Base-by-base conservation (phyloP, 2,113 vertebrate species). In the Climacteris rufus region DNA sequence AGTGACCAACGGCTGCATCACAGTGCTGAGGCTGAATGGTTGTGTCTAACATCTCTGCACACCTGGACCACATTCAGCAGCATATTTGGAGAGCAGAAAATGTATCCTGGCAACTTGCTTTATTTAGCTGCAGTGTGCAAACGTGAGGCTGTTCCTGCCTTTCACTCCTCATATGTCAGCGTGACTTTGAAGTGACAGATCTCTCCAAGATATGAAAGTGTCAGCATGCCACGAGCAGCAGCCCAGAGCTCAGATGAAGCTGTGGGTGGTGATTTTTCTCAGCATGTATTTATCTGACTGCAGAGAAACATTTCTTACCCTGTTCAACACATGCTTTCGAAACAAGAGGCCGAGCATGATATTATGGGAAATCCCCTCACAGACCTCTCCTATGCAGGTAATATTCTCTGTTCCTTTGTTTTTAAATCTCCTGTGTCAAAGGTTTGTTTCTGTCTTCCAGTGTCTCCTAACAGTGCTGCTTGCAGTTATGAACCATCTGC, bases 141-240 rank as follows among this genome's bases (percentile, higher is more conserved):
- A 92, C 7, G 16, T 70, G 92, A 68, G 76, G 50, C 83, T 88
- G 80, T 59, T 89, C 53, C 83, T 42, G 83, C 94, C 65, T 89
- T 86, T 93, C 76, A 27, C 71, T 96, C 85, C 85, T 81, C 33
- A 2, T 80, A 22, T 81, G 72, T 92, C 90, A 92, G 60, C 0
- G 2, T 81, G 90, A 90, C 94, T 96, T 94, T 53, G 76, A 93
- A 95, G 69, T 66, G 92, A 75, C 79, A 93, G 90, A 87, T 94
- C 91, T 86, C 64, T 59, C 53, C 53, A 37, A 90, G 88, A 63
- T 57, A 74, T 3, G 68, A 72, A 89, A 92, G 39, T 13, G 5
- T 80, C 83, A 68, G 50, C 52, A 8, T 71, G 88, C 76, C 82
- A 35, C 5, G 5, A 94, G 87, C 69, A 71, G 42, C 79, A 81